Evolutionary conservation across 2,797 vertebrate species (phyloP).

Genomic region (Momotus momota): DNA sequence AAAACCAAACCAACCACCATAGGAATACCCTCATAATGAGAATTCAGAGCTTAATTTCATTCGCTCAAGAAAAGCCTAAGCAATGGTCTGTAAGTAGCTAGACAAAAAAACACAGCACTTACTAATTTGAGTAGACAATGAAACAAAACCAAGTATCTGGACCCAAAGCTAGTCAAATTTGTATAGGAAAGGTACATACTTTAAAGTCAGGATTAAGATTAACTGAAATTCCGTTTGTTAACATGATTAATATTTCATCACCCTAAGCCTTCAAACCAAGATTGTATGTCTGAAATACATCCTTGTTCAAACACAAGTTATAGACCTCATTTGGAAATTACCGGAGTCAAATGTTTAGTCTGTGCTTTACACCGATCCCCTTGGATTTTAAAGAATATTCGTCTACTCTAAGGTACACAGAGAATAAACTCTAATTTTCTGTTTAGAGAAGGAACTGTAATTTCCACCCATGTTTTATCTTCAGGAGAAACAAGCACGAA

Average conservation of each 20-base stretch:
- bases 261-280: background rate
- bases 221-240: background rate
- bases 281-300: background rate
- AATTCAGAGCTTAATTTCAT: background rate
- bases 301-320: background rate
- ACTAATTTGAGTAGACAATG: background rate
- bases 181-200: background rate
- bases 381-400: background rate
- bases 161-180: background rate
- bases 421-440: background rate
- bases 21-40: background rate
- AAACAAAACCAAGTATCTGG: background rate
- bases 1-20: background rate
- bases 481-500: background rate
- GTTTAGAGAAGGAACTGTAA: background rate
- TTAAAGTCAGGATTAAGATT: background rate
- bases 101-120: background rate
- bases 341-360: background rate
- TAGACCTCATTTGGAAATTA: background rate
- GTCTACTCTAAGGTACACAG: background rate
- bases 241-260: background rate
- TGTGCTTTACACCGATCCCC: background rate
- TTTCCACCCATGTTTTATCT: background rate
- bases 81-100: background rate
- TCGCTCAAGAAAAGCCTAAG: background rate